Evolutionary conservation across 2,888 invertebrate genomes (phyloP).

Genomic region (Seira musarum): DNA sequence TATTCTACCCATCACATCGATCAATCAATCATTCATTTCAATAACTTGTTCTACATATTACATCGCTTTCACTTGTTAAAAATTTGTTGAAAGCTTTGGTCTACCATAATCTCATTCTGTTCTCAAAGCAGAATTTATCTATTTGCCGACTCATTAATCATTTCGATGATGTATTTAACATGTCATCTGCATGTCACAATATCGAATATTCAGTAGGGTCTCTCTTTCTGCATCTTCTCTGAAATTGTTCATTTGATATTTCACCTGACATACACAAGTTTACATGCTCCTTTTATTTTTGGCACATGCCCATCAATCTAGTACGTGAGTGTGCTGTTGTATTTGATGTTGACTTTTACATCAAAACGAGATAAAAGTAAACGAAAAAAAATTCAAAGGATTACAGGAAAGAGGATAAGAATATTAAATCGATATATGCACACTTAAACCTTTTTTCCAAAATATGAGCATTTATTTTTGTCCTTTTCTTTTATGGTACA

Average conservation of each 20-base stretch:
- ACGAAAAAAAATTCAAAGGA: background rate
- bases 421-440: background rate
- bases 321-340: background rate
- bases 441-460: background rate
- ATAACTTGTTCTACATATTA: too few species aligned
- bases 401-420: background rate
- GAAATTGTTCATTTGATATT: background rate
- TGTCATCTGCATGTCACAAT: conserved; percentile 69
- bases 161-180: conserved; percentile 24
- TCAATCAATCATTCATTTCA: background rate
- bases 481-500: background rate
- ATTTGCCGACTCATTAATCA: conserved; percentile 25
- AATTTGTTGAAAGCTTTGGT: background rate
- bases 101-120: background rate
- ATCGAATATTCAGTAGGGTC: conserved; percentile 24
- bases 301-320: conserved; percentile 57
- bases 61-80: background rate
- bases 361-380: too few species aligned
- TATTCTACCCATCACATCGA: too few species aligned
- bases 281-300: conserved; percentile 12
- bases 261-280: background rate
- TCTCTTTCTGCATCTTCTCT: background rate
- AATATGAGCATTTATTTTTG: background rate
- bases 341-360: background rate
- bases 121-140: background rate